Conservation (phyloP, 2,888 invertebrate genomes). For the Thumatha senex region DNA sequence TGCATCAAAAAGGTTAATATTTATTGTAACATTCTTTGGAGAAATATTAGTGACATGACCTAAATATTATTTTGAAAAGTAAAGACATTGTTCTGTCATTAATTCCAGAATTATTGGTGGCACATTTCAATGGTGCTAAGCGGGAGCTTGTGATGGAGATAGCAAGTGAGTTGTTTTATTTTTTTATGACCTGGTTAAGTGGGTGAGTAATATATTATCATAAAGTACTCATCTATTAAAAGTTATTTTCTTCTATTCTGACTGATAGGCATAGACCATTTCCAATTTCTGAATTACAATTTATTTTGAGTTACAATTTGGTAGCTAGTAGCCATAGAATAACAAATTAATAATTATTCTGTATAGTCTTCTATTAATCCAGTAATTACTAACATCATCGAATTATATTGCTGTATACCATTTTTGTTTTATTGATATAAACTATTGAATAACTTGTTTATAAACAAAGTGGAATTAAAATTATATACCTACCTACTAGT, state of each 20-base stretch:
- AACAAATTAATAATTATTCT: too few relatives aligned
- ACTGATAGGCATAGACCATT: too few relatives aligned
- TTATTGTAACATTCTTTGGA: neutral
- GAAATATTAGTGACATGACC: too few relatives aligned
- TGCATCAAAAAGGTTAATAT: constrained; percentile 60
- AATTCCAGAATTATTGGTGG: constrained; percentile 64
- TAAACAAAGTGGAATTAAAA: constrained; percentile 7
- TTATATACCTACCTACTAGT: too few relatives aligned
- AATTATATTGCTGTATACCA: too few relatives aligned
- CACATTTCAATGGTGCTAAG: constrained; percentile 69
- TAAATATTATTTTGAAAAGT: neutral
- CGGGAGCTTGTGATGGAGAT: constrained; percentile 57
- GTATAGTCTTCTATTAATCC: neutral
- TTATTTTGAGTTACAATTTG: too few relatives aligned
- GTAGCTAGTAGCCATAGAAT: too few relatives aligned
- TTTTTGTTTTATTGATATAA: neutral
- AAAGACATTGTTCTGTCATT: constrained; percentile 15
- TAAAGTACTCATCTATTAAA: too few relatives aligned
- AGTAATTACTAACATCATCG: neutral
- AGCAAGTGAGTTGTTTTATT: constrained; percentile 55
- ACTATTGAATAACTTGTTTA: constrained; percentile 16
- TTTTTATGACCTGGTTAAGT: too few relatives aligned
- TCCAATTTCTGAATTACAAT: too few relatives aligned
- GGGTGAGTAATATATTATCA: too few relatives aligned
- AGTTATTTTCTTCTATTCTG: too few relatives aligned